Evolutionary conservation across 2,797 vertebrate species (phyloP), one percentile per base, ranked within the genome.

Genomic region (Sebastes nivosus): DNA sequence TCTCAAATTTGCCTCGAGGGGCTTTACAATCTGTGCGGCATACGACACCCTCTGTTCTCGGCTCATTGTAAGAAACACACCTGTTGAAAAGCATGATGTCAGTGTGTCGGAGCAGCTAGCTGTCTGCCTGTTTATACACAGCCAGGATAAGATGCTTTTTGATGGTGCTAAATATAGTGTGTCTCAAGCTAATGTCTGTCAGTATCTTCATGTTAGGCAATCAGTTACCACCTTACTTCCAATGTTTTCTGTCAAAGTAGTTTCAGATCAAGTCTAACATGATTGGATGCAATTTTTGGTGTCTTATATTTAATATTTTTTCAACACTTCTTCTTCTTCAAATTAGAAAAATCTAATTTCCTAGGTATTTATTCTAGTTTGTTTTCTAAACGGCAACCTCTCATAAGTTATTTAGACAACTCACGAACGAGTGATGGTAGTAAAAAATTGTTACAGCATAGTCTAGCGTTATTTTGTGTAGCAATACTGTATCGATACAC

Each of bases 381-480:
- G 10, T 22, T 54, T 54, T 22, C 52, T 11, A 54, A 55, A 55
- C 38, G 14, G 24, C 55, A 57, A 24, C 20, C 60, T 14, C 61
- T 36, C 11, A 20, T 32, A 30, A 20, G 18, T 52, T 52, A n/a
- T 42, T 42, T 42, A 16, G 0, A 42, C 38, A 42, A 42, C 16
- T n/a, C 50, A 11, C 4, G n/a, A 54, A 55, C 42, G 7, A 46
- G 16, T 0, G 42, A 46, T 46, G 42, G 16, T 18, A 18, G 16
- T 46, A 46, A 46, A 18, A 46, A 18, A 8, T 7, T 8, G 3
- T 1, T 18, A 20, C 7, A 46, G 16, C 16, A 18, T 46, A 46
- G 16, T 46, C 0, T 46, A 0, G 16, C 42, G 1, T 18, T 46
- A 18, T 46, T 46, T 46, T 46, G 16, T 0, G 42, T 46, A 1